Evolutionary conservation across 2,797 vertebrate genomes (phyloP).

Genomic region (Karalla daura): DNA sequence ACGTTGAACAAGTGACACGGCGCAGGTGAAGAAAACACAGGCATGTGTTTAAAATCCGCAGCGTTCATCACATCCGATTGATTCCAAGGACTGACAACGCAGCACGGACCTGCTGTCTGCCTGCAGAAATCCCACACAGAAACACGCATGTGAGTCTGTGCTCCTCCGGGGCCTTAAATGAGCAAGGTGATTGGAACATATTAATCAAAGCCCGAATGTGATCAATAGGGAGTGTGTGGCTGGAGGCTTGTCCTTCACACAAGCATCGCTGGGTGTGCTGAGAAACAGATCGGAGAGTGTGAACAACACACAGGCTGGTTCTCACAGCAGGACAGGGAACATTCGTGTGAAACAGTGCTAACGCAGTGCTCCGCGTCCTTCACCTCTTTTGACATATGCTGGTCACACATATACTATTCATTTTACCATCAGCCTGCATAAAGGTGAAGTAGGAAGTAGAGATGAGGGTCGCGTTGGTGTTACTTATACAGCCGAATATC

Average conservation of each 20-base stretch:
- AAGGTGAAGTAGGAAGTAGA: not conserved
- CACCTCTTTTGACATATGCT: not conserved
- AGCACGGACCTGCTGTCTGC: slow-evolving; percentile 27
- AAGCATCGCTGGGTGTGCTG: slow-evolving; percentile 1
- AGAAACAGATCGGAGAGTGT: not conserved
- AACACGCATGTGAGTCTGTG: slow-evolving; percentile 9
- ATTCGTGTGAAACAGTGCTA: slow-evolving; percentile 1
- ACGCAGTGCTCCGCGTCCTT: not conserved
- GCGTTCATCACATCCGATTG: slow-evolving; percentile 17
- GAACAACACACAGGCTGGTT: not conserved
- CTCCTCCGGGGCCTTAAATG: slow-evolving; percentile 20
- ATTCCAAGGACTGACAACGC: slow-evolving; percentile 19
- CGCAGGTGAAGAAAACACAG: slow-evolving; percentile 52
- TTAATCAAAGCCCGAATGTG: slow-evolving; percentile 43
- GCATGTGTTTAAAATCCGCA: slow-evolving; percentile 33
- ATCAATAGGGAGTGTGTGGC: slow-evolving; percentile 42
- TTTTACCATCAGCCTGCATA: not conserved
- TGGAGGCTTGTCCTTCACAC: slow-evolving; percentile 21
- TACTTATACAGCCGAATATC: not conserved
- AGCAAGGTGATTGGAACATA: slow-evolving; percentile 48
- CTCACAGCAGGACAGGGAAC: not conserved
- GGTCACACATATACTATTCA: not conserved
- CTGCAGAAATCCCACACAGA: slow-evolving; percentile 20
- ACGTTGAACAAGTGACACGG: slow-evolving; percentile 50
- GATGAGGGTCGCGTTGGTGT: not conserved